A percentile compares a stretch with the other conserved stretches of the same genome.
These are phyloP conservation scores for Campoletis raptor DNA, from an alignment of 2,888 invertebrate species.

Conservation along the genomic window DNA sequence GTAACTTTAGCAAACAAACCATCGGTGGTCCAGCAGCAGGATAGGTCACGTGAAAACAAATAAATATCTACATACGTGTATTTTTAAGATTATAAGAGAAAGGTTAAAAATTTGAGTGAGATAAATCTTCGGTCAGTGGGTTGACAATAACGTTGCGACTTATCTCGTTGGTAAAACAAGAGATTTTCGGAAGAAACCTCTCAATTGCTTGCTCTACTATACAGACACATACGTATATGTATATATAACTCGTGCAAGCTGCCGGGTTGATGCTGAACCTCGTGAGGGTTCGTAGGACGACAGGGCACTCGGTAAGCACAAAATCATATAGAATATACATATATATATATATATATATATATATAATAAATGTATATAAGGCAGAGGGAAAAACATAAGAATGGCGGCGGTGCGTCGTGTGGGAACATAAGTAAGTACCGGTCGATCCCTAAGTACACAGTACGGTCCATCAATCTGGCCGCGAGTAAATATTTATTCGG, in stretches of 20 bases:
- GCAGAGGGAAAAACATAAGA: slow-evolving; percentile 52
- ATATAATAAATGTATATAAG: slow-evolving; percentile 38
- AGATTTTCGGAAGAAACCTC: slow-evolving; percentile 53
- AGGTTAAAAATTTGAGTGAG: not conserved
- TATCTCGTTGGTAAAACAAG: slow-evolving; percentile 66
- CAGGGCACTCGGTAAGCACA: slow-evolving; percentile 53
- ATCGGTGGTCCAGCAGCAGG: not conserved
- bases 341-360: slow-evolving; percentile 4
- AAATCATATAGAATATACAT: not conserved
- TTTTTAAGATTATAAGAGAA: not conserved
- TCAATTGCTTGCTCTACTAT: slow-evolving; percentile 33
- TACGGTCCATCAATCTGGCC: slow-evolving; percentile 84
- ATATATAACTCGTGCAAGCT: slow-evolving; percentile 52
- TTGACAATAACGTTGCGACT: slow-evolving; percentile 31
- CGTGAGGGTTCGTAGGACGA: slow-evolving; percentile 64
- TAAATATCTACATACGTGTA: not conserved
- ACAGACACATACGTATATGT: slow-evolving; percentile 1
- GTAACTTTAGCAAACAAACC: not conserved
- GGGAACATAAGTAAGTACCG: slow-evolving; percentile 75
- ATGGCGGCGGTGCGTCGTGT: slow-evolving; percentile 65
- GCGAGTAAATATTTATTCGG: slow-evolving; percentile 84
- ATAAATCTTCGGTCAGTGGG: not conserved
- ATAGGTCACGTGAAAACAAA: not conserved
- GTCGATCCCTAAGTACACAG: slow-evolving; percentile 78
- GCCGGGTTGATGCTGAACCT: slow-evolving; percentile 43